Conservation (phyloP, 2,888 invertebrate species). For the Latrodectus hesperus region DNA sequence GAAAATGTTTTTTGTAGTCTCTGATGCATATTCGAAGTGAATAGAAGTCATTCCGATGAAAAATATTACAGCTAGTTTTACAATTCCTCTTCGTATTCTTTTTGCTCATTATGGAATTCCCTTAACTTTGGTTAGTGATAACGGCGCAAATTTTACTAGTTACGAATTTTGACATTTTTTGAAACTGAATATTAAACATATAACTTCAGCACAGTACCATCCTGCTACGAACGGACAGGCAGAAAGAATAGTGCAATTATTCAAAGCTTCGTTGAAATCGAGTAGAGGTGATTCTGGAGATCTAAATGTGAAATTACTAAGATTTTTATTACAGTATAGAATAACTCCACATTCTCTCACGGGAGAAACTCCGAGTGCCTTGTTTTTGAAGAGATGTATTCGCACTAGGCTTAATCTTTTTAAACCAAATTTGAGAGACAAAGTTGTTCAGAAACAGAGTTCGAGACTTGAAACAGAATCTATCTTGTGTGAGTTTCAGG, state of each 20-base stretch:
- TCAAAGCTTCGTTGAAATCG: slow-evolving; percentile 17
- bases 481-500: slow-evolving; percentile 22
- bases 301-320: slow-evolving; percentile 19
- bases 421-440: slow-evolving; percentile 40
- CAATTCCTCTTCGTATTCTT: slow-evolving; percentile 33
- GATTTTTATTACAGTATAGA: slow-evolving; percentile 47
- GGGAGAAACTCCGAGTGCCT: slow-evolving; percentile 44
- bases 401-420: slow-evolving; percentile 38
- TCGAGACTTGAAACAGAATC: slow-evolving; percentile 21
- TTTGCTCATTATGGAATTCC: slow-evolving; percentile 54
- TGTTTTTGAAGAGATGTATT: slow-evolving; percentile 47
- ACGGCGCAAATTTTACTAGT: slow-evolving; percentile 49
- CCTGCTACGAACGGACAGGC: slow-evolving; percentile 14
- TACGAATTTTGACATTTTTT: slow-evolving; percentile 18
- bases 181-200: slow-evolving; percentile 9
- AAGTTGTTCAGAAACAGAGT: slow-evolving; percentile 32
- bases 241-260: slow-evolving; percentile 14
- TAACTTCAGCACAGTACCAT: slow-evolving; percentile 18
- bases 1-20: slow-evolving; percentile 46
- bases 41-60: slow-evolving; percentile 43
- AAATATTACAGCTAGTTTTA: slow-evolving; percentile 46
- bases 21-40: slow-evolving; percentile 44
- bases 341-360: slow-evolving; percentile 50
- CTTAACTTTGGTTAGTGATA: slow-evolving; percentile 49
- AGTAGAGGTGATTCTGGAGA: slow-evolving; percentile 16